Percentiles rank a stretch among this genome's conserved stretches.
phyloP scores from a whole-genome alignment of 2,888 invertebrate genomes.

The Dorcus parallelipipedus region DNA sequence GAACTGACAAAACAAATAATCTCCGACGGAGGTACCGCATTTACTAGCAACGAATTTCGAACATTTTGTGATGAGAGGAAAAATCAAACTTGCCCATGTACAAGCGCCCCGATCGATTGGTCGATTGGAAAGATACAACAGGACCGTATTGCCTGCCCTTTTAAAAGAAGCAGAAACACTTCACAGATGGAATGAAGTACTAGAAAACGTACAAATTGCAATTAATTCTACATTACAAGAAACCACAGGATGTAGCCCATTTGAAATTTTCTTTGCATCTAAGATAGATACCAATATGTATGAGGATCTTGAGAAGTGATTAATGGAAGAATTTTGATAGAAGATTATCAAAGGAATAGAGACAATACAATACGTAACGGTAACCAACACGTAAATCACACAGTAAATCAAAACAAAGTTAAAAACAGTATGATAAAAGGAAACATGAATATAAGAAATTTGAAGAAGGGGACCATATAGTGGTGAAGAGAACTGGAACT shows the following conservation, averaged over 20 bases:
- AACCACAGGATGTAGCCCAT: not conserved
- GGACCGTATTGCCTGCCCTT: conserved; percentile 26
- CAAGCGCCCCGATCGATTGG: conserved; percentile 34
- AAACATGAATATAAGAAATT: too few species aligned
- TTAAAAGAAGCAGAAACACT: conserved; percentile 21
- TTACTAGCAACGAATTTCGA: conserved; percentile 31
- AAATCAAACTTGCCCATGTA: conserved; percentile 26
- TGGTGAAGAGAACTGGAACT: too few species aligned
- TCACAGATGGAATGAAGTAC: conserved; percentile 21
- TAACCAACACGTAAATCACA: too few species aligned
- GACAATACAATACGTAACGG: too few species aligned
- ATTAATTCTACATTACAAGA: conserved; percentile 18
- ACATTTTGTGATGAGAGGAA: conserved; percentile 9
- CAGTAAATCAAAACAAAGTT: too few species aligned
- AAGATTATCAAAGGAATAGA: too few species aligned
- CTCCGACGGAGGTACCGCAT: conserved; percentile 25
- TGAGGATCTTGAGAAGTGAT: too few species aligned
- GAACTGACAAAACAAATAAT: conserved; percentile 14
- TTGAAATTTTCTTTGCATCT: too few species aligned
- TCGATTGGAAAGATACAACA: conserved; percentile 30
- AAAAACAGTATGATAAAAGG: too few species aligned
- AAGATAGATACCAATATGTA: too few species aligned
- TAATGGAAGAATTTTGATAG: too few species aligned
- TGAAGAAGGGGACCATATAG: too few species aligned
- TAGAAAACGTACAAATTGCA: conserved; percentile 19